These are phyloP conservation scores for Suncus etruscus DNA, from an alignment of 2,113 vertebrate species.

Conservation along the genomic window DNA sequence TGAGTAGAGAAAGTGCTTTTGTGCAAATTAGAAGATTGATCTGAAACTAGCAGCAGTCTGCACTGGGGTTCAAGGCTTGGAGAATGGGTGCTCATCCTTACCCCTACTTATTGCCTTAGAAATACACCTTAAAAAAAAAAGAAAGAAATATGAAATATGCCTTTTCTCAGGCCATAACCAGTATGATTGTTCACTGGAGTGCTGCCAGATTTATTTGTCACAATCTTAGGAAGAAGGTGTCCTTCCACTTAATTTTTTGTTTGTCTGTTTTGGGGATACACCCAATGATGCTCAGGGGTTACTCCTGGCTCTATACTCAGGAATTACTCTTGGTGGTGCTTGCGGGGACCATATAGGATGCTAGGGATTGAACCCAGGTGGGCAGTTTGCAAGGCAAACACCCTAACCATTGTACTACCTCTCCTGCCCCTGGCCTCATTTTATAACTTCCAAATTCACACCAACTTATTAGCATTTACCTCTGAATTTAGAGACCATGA, in stretches of 20 bases:
- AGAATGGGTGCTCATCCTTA: neutral
- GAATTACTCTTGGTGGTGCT: too few relatives aligned
- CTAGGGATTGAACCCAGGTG: too few relatives aligned
- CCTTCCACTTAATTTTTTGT: neutral
- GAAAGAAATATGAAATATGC: too few relatives aligned
- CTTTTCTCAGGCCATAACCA: neutral
- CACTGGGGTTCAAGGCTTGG: neutral
- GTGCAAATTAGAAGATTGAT: neutral
- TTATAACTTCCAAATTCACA: neutral
- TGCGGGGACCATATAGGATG: too few relatives aligned
- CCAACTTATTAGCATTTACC: too few relatives aligned
- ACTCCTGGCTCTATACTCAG: too few relatives aligned
- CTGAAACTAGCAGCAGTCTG: neutral
- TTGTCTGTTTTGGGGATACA: too few relatives aligned
- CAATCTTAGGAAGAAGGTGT: neutral
- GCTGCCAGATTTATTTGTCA: constrained; percentile 12
- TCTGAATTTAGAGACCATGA: neutral
- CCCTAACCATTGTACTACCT: too few relatives aligned
- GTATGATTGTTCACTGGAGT: neutral
- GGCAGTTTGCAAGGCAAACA: too few relatives aligned
- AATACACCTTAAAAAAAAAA: too few relatives aligned
- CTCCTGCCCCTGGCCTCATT: neutral
- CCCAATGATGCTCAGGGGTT: too few relatives aligned
- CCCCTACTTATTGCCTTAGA: neutral
- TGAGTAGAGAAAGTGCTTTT: neutral